A percentile compares a stretch with the other conserved stretches of the same genome.
These are phyloP conservation scores for Eospalax fontanierii DNA, from an alignment of 2,797 vertebrate species.

Conservation along the genomic window DNA sequence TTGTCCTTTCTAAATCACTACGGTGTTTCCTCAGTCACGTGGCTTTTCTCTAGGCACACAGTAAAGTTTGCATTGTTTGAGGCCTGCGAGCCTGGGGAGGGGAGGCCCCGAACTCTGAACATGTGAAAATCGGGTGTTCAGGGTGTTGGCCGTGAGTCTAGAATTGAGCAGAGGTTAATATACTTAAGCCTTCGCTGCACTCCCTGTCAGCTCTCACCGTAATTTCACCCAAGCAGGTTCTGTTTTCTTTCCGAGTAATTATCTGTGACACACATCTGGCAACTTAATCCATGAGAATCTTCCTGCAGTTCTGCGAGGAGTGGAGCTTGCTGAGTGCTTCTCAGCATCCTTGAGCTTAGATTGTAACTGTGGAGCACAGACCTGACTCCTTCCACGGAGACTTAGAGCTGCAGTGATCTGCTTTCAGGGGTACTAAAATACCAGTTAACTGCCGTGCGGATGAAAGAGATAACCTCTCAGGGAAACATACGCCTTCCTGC, in stretches of 20 bases:
- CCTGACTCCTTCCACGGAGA: conserved; percentile 8
- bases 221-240: conserved; percentile 38
- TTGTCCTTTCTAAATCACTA: conserved; percentile 6
- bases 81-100: too few species aligned
- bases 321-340: conserved; percentile 58
- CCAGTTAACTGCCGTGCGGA: conserved; percentile 6
- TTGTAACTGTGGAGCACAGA: background rate
- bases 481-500: background rate
- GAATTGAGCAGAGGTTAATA: conserved; percentile 73
- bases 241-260: conserved; percentile 77
- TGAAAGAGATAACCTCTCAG: conserved; percentile 43
- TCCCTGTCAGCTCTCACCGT: conserved; percentile 73
- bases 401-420: background rate
- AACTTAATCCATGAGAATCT: conserved; percentile 77
- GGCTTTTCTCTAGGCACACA: conserved; percentile 7
- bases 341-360: conserved; percentile 58
- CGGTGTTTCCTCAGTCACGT: background rate
- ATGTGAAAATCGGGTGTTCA: conserved; percentile 46
- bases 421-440: conserved; percentile 48
- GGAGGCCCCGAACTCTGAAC: background rate
- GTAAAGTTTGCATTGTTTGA: background rate
- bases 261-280: conserved; percentile 75
- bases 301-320: conserved; percentile 55
- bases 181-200: conserved; percentile 72
- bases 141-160: conserved; percentile 60